phyloP scores from a whole-genome alignment of 2,797 vertebrate genomes.

The Morus bassanus region DNA sequence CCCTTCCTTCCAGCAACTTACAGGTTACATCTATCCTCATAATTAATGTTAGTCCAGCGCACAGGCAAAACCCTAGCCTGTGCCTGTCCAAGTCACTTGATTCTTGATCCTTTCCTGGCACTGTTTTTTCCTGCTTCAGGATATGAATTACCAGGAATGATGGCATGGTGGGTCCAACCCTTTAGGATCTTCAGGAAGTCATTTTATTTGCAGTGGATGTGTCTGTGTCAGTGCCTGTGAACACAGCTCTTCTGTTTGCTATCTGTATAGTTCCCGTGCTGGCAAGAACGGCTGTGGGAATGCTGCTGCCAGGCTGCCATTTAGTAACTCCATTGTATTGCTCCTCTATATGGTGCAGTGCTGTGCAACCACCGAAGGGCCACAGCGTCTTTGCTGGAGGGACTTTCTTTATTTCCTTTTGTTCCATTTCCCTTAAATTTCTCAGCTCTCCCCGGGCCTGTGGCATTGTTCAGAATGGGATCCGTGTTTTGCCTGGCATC shows the following conservation, averaged over 20 bases:
- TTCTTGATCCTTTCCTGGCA: not conserved
- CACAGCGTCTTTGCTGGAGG: not conserved
- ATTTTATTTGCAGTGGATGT: not conserved
- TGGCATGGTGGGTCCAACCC: not conserved
- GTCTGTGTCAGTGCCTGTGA: not conserved
- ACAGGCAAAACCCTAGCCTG: not conserved
- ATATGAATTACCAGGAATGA: not conserved
- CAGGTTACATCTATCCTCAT: not conserved
- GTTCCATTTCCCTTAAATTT: not conserved
- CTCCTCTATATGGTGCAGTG: not conserved
- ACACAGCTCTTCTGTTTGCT: not conserved
- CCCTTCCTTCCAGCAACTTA: not conserved
- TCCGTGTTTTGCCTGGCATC: not conserved
- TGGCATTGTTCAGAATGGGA: not conserved
- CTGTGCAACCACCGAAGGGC: not conserved
- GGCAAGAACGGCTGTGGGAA: not conserved
- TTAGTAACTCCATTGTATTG: not conserved
- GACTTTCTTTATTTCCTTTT: not conserved
- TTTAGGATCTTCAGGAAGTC: not conserved
- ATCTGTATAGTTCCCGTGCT: not conserved
- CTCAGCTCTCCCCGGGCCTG: not conserved
- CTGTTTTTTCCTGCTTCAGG: not conserved
- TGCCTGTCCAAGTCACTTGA: not conserved
- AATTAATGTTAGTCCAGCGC: not conserved
- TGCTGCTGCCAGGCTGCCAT: not conserved